Base-by-base conservation (phyloP, 2,113 vertebrate genomes). In the Scalopus aquaticus region DNA sequence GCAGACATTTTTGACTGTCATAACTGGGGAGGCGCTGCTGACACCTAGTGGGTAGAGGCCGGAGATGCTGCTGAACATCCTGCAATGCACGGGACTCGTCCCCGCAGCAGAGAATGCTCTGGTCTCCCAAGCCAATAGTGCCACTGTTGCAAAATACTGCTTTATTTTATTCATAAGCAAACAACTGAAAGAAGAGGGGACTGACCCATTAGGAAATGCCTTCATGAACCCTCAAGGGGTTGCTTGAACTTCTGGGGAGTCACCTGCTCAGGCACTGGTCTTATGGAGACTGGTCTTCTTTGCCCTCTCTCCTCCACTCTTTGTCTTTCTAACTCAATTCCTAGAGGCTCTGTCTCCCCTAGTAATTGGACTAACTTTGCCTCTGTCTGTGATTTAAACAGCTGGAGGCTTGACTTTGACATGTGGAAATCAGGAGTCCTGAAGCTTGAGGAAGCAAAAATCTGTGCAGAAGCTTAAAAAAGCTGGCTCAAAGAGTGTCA, bases 391-490 rank as follows among this genome's bases (percentile, higher is more conserved):
- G 67, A 72, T n/a, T 84, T 60, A 39, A 96, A 73, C 6, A 64
- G 37, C 56, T 74, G 58, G 20, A 95, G 94, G 49, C 83, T 54
- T 87, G 83, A 88, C 86, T 96, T 86, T 32, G 35, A 83, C 7
- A 9, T 1, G 39, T 2, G 77, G 72, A 51, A 93, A 72, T 96
- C 80, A 96, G 82, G 80, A 94, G 39, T 72, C 46, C 81, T 95
- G 26, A 69, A 93, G 42, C 1, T 89, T 35, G 9, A 96, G 89
- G 44, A 72, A 96, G 82, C 70, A 42, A 60, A 92, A 84, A 65
- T 46, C 46, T 44, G 84, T 79, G 44, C 46, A 95, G 94, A 72
- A 69, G 85, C 96, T 97, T 96, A 92, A 96, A 97, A 97, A 85
- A 97, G n/a, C 8, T 35, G 39, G 56, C 91, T 91, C 42, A 65